phyloP scores from a whole-genome alignment of 2,797 vertebrate genomes.

The Acanthornis magna region DNA sequence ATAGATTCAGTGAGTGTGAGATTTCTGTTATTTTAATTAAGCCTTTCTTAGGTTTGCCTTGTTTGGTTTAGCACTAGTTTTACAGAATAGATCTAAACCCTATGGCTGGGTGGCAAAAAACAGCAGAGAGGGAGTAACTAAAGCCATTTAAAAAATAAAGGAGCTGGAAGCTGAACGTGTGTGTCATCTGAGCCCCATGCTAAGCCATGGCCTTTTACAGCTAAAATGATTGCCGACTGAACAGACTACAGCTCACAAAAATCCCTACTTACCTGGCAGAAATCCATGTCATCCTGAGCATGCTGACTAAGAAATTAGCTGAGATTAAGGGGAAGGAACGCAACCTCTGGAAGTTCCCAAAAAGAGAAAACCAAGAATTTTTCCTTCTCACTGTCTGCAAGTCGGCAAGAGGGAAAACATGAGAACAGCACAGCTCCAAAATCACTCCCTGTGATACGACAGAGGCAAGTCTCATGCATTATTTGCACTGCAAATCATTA shows the following conservation, averaged over 20 bases:
- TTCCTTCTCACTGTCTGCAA: background rate
- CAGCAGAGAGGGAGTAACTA: slow-evolving; percentile 7
- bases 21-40: slow-evolving; percentile 55
- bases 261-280: slow-evolving; percentile 24
- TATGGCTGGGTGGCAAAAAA: background rate
- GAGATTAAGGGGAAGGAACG: background rate
- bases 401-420: background rate
- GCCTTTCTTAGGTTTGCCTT: slow-evolving; percentile 56
- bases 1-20: slow-evolving; percentile 34
- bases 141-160: slow-evolving; percentile 43
- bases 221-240: slow-evolving; percentile 19
- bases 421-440: slow-evolving; percentile 4
- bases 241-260: background rate
- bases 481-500: background rate
- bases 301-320: background rate
- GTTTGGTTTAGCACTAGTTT: slow-evolving; percentile 56
- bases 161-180: slow-evolving; percentile 4
- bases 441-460: background rate
- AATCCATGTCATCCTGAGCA: slow-evolving; percentile 12
- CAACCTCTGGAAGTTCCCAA: background rate
- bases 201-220: slow-evolving; percentile 37
- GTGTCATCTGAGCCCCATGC: background rate
- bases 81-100: slow-evolving; percentile 23
- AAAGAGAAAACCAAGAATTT: slow-evolving; percentile 4
- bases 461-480: background rate